phyloP scores from a whole-genome alignment of 1,140 invertebrate genomes.

The Zaprionus taronus region DNA sequence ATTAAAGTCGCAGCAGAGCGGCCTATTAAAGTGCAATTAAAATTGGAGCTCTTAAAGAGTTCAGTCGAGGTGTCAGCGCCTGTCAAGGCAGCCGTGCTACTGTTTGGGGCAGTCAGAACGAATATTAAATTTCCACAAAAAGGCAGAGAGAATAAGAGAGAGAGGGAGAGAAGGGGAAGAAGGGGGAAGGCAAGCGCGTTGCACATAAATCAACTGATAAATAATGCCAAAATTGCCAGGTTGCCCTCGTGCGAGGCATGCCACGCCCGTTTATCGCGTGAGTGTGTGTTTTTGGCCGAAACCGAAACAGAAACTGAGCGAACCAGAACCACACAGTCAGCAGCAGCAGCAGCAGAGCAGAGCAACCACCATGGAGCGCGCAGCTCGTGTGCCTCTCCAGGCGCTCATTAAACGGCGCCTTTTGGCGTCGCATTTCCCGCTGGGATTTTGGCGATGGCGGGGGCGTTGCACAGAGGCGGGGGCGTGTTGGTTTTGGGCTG shows the following conservation, averaged over 20 bases:
- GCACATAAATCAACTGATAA: conserved; percentile 69
- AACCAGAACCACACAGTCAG: conserved; percentile 1
- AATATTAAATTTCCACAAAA: conserved; percentile 74
- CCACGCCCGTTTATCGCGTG: conserved; percentile 78
- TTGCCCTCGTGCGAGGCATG: conserved; percentile 33
- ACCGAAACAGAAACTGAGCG: not conserved
- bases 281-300: conserved; percentile 7
- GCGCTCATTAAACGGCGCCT: conserved; percentile 77
- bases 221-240: conserved; percentile 72
- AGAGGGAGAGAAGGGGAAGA: conserved; percentile 25
- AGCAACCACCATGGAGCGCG: conserved; percentile 20
- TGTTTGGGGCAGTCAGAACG: conserved; percentile 45
- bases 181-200: conserved; percentile 14
- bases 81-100: conserved; percentile 68
- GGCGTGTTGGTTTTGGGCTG: conserved; percentile 53
- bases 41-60: conserved; percentile 66
- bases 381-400: conserved; percentile 51
- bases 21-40: conserved; percentile 79
- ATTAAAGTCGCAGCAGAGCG: not conserved
- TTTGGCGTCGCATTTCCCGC: conserved; percentile 71
- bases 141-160: conserved; percentile 3
- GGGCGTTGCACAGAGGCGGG: conserved; percentile 2
- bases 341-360: not conserved
- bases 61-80: conserved; percentile 79
- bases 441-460: conserved; percentile 61